Conservation (phyloP, 2,113 vertebrate species). For the Riparia riparia region DNA sequence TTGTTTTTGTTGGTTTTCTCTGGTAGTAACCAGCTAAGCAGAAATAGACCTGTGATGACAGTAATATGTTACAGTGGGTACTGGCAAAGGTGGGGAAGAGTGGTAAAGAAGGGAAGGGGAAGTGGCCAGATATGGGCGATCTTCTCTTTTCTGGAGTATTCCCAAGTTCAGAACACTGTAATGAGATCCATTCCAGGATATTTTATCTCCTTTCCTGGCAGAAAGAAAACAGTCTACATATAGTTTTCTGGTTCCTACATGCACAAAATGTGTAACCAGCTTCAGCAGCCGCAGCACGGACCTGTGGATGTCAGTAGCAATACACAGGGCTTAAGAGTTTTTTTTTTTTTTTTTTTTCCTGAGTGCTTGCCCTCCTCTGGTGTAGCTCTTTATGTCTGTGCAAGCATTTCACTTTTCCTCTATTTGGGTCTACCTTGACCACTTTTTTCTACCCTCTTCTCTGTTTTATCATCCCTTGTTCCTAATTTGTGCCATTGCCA, state of each 20-base stretch:
- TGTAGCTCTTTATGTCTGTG: not conserved
- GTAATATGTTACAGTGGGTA: not conserved
- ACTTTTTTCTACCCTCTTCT: not conserved
- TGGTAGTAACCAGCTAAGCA: not conserved
- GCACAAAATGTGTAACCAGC: not conserved
- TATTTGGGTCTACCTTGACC: not conserved
- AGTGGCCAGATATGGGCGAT: not conserved
- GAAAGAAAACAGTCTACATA: not conserved
- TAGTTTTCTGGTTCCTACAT: not conserved
- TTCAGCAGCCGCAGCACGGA: not conserved
- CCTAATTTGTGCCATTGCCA: not conserved
- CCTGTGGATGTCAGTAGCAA: not conserved
- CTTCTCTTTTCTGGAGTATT: not conserved
- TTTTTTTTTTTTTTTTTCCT: not conserved
- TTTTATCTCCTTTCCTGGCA: not conserved
- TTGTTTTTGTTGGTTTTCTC: not conserved
- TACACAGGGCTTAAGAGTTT: not conserved
- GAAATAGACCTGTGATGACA: not conserved
- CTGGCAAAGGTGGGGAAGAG: not conserved
- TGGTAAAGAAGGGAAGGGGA: not conserved
- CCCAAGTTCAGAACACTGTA: not conserved
- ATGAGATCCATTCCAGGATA: not conserved
- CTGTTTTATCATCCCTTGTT: not conserved
- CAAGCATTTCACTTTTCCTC: not conserved
- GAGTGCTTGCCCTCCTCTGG: not conserved